Base-by-base conservation (phyloP, 2,797 vertebrate species). In the Adrianichthys oophorus region DNA sequence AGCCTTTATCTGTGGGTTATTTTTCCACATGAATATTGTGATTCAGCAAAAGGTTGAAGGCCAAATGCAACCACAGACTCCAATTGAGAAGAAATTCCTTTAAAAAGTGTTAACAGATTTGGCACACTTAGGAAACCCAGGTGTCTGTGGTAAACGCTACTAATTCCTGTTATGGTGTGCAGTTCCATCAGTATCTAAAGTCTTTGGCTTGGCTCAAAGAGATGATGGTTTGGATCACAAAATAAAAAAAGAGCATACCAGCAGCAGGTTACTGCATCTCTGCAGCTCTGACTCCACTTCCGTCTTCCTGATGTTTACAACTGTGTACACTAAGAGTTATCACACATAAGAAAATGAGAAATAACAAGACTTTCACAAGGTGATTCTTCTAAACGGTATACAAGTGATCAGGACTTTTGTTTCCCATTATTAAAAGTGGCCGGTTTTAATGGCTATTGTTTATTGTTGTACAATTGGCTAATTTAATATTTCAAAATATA, bases 161-260 rank as follows among this genome's bases (percentile, higher is more conserved):
- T 32, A 32, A 32, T 12, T 32, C 29, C 29, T 10, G 7, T 32
- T 32, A 10, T 32, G 10, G 29, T 10, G 1, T 32, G 29, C 29
- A 32, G 32, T 32, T 32, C 47, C 21, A 50, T 41, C 51, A 50
- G 29, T 47, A 49, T 24, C 41, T 41, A 15, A 41, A 50, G 42
- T n/a, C 41, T 47, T 44, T 26, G 43, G 17, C 14, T 42, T 60
- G 48, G 12, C 56, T 48, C n/a, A 43, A 21, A 43, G 1, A 2
- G 54, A 61, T 15, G 37, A 15, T 12, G 48, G 15, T 49, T 56
- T 19, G 17, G 32, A 59, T 50, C 54, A 59, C n/a, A 48, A 57
- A 15, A 24, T 23, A 55, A 18, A 15, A 15, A 2, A 42, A 15
- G 29, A 52, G 45, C 21, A 41, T 15, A 44, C 23, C 24, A 23